These are phyloP conservation scores for Tauraco erythrolophus DNA, from an alignment of 2,113 vertebrate genomes.

Conservation along the genomic window DNA sequence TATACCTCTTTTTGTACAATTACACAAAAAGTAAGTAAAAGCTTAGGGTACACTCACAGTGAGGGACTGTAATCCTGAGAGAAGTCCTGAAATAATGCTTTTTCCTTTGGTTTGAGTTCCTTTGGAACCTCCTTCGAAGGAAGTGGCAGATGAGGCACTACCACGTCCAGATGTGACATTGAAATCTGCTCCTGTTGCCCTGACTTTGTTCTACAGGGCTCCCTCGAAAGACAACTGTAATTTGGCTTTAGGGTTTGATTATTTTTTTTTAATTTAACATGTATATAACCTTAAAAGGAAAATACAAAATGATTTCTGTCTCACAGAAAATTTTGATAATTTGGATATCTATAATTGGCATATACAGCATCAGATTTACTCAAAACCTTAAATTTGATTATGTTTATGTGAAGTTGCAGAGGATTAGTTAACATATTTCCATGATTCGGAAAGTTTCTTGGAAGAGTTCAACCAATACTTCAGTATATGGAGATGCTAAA, in stretches of 20 bases:
- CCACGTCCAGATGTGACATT: rapidly evolving
- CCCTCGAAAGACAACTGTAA: background rate
- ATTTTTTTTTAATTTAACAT: background rate
- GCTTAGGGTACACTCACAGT: background rate
- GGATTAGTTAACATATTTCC: background rate
- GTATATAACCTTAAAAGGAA: background rate
- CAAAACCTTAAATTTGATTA: background rate
- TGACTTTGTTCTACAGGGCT: background rate
- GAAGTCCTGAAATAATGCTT: background rate
- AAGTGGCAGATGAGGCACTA: background rate
- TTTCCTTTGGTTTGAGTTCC: background rate
- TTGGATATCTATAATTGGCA: background rate
- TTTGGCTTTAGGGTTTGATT: background rate
- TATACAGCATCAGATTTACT: background rate
- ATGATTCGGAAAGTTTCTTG: background rate
- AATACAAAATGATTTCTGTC: background rate
- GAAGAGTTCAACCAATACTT: background rate
- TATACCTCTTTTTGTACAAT: background rate
- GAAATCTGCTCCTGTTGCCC: background rate
- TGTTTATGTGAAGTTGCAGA: background rate
- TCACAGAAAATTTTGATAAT: background rate
- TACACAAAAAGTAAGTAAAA: background rate
- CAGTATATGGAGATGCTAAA: background rate
- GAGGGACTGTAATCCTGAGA: background rate
- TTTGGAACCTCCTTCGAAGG: background rate